Conservation (phyloP, 2,888 invertebrate species). For the Cephalotes varians region DNA sequence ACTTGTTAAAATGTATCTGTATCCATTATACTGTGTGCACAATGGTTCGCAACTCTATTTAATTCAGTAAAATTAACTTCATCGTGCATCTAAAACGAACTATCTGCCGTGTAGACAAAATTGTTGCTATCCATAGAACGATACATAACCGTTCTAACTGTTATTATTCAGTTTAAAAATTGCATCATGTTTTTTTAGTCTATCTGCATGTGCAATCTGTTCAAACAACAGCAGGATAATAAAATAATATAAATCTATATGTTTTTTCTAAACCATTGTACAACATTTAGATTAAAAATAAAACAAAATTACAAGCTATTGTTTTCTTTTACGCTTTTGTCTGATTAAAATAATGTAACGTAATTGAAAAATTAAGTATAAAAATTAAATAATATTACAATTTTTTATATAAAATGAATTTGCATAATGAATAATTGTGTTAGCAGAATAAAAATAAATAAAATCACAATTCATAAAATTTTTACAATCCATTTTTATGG, state of each 20-base stretch:
- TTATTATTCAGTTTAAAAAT: slow-evolving; percentile 30
- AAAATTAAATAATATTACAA: neutral
- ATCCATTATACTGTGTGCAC: slow-evolving; percentile 56
- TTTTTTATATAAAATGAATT: neutral
- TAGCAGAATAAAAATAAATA: neutral
- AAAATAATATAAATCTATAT: slow-evolving; percentile 11
- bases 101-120: slow-evolving; percentile 13
- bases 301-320: neutral
- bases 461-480: neutral
- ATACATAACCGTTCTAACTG: neutral
- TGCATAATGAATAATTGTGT: neutral
- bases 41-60: slow-evolving; percentile 48
- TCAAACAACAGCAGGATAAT: slow-evolving; percentile 1
- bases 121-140: slow-evolving; percentile 8
- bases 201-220: neutral
- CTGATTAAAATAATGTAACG: neutral
- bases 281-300: neutral
- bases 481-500: neutral
- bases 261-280: neutral
- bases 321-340: neutral
- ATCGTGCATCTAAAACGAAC: slow-evolving; percentile 36
- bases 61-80: slow-evolving; percentile 41
- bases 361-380: neutral
- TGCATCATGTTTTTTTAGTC: neutral
- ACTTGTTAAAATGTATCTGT: slow-evolving; percentile 55